phyloP scores from a whole-genome alignment of 2,888 invertebrate species.

The Pyrrhosoma nymphula region DNA sequence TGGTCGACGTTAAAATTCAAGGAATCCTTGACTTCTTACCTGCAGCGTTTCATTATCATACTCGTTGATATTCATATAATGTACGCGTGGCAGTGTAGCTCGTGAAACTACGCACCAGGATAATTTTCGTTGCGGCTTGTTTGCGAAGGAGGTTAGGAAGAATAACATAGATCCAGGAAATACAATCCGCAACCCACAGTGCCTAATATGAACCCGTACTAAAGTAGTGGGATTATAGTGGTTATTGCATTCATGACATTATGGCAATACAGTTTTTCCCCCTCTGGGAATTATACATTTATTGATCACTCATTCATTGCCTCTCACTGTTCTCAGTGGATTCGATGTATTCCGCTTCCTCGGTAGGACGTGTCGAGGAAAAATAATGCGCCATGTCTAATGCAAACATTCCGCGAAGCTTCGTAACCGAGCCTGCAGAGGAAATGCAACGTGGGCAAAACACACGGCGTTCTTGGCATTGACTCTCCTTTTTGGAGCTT shows the following conservation, averaged over 20 bases:
- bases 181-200: too few species aligned
- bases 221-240: neutral
- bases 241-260: neutral
- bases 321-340: neutral
- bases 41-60: too few species aligned
- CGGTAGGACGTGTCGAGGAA: neutral
- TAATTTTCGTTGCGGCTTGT: neutral
- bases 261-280: neutral
- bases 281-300: neutral
- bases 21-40: neutral
- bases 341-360: neutral
- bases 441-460: conserved; percentile 12
- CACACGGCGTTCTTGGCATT: conserved; percentile 16
- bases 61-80: too few species aligned
- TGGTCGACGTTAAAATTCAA: neutral
- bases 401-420: neutral
- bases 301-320: neutral
- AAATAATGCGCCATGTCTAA: neutral
- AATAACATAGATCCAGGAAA: neutral
- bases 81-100: too few species aligned
- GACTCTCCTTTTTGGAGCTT: neutral
- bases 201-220: neutral
- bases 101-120: neutral
- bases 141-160: neutral
- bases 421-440: neutral